These are phyloP conservation scores for Pocillopora meandrina DNA, from an alignment of 92 coral and sea anemone genomes.

Conservation along the genomic window DNA sequence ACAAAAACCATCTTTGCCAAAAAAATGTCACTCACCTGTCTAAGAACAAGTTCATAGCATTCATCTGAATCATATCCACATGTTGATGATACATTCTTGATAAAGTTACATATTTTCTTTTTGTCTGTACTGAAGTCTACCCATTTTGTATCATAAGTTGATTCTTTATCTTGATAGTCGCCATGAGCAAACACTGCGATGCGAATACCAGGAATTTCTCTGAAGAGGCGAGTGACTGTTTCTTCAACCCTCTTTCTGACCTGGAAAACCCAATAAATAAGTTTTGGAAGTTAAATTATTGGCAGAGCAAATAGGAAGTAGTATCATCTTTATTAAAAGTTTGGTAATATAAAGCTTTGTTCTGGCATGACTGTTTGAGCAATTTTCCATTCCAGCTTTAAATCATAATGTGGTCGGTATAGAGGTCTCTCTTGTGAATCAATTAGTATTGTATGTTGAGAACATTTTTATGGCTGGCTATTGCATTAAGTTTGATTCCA, in stretches of 20 bases:
- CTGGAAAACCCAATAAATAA: slow-evolving; percentile 25
- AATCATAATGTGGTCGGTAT: too few species aligned
- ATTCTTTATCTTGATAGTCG: slow-evolving; percentile 82
- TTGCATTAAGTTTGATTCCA: too few species aligned
- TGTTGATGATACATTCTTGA: slow-evolving; percentile 84
- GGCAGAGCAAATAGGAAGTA: neutral
- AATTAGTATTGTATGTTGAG: too few species aligned
- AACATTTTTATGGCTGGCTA: too few species aligned
- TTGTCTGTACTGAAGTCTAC: slow-evolving; percentile 89
- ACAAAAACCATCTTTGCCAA: too few species aligned
- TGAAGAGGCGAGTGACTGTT: slow-evolving; percentile 76
- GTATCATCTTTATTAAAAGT: too few species aligned
- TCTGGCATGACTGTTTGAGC: too few species aligned
- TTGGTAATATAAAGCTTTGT: too few species aligned
- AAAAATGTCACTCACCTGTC: slow-evolving; percentile 70
- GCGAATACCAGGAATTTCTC: slow-evolving; percentile 87
- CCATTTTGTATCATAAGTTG: slow-evolving; percentile 91
- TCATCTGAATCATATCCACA: slow-evolving; percentile 94
- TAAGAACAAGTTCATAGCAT: slow-evolving; percentile 92
- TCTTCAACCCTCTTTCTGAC: slow-evolving; percentile 85
- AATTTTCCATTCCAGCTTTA: too few species aligned
- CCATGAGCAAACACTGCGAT: slow-evolving; percentile 97
- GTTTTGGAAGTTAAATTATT: neutral
- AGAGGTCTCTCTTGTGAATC: too few species aligned
- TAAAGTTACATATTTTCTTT: slow-evolving; percentile 75